These are phyloP conservation scores for Globodera rostochiensis DNA, from an alignment of 1,140 invertebrate species.

Conservation along the genomic window DNA sequence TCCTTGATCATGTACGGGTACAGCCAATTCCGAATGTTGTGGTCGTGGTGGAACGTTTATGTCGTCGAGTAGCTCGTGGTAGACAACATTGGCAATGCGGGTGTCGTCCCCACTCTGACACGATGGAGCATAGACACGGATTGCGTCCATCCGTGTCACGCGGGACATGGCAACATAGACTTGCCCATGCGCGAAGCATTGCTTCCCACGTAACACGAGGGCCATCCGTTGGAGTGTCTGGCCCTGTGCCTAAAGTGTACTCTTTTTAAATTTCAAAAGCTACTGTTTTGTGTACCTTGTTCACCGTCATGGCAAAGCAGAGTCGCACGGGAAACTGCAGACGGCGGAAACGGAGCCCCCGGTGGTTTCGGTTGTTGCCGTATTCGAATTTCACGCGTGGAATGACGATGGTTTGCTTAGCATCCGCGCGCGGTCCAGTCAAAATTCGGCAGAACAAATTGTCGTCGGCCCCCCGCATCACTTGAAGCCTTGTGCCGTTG, in stretches of 20 bases:
- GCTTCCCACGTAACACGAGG: conserved; percentile 63
- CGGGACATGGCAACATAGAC: conserved; percentile 60
- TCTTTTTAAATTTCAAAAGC: neutral
- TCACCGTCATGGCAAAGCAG: conserved; percentile 70
- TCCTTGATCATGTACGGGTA: too few relatives aligned
- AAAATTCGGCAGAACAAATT: neutral
- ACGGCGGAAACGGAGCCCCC: conserved; percentile 37
- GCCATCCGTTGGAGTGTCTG: conserved; percentile 63
- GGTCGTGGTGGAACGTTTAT: neutral
- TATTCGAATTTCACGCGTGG: conserved; percentile 3
- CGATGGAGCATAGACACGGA: neutral
- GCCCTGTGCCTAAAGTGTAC: conserved; percentile 66
- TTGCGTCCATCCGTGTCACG: conserved; percentile 13
- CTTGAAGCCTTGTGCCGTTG: conserved; percentile 8
- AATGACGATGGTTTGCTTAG: neutral
- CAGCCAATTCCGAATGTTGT: neutral
- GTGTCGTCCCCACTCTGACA: neutral
- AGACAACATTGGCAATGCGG: conserved; percentile 23
- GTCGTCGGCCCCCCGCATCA: neutral
- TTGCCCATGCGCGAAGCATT: conserved; percentile 67
- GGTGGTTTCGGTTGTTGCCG: neutral
- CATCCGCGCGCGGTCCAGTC: neutral
- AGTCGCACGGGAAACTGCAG: conserved; percentile 69
- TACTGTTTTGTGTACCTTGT: conserved; percentile 63
- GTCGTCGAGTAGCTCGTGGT: conserved; percentile 11